Percentiles rank a stretch among this genome's conserved stretches.
These are phyloP conservation scores for Promerops cafer DNA, from an alignment of 2,113 vertebrate genomes.

Conservation along the genomic window DNA sequence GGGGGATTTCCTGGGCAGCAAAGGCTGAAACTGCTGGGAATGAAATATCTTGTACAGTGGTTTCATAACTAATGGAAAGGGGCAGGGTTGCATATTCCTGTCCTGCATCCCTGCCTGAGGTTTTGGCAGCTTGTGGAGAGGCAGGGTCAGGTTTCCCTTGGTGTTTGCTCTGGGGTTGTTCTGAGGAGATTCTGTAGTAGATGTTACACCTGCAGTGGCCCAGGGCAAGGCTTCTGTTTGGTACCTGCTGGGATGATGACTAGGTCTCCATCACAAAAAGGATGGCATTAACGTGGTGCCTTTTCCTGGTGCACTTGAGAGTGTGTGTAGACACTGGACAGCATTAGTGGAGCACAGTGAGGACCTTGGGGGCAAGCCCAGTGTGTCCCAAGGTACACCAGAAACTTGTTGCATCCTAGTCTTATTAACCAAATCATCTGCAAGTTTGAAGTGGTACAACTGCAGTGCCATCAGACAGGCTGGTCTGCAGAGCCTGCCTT, in stretches of 20 bases:
- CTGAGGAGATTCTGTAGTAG: not conserved
- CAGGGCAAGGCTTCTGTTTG: not conserved
- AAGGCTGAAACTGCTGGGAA: not conserved
- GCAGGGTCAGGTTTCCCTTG: not conserved
- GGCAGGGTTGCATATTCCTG: not conserved
- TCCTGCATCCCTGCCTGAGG: not conserved
- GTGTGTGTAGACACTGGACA: not conserved
- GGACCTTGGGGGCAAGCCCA: not conserved
- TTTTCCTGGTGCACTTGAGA: not conserved
- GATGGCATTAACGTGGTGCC: fast-evolving
- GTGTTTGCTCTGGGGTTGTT: not conserved
- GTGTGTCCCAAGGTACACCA: not conserved
- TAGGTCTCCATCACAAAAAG: not conserved
- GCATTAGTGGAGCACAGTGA: not conserved
- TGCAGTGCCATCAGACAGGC: not conserved
- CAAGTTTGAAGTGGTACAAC: not conserved
- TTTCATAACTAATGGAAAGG: not conserved
- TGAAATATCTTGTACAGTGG: not conserved
- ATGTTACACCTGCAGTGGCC: not conserved
- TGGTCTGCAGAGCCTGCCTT: not conserved
- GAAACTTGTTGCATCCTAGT: not conserved
- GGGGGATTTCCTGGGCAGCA: not conserved
- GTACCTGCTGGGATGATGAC: not conserved
- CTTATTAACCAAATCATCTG: not conserved
- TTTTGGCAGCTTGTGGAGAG: not conserved